Evolutionary conservation across 2,888 invertebrate species (phyloP).

Genomic region (Lithodes maja): DNA sequence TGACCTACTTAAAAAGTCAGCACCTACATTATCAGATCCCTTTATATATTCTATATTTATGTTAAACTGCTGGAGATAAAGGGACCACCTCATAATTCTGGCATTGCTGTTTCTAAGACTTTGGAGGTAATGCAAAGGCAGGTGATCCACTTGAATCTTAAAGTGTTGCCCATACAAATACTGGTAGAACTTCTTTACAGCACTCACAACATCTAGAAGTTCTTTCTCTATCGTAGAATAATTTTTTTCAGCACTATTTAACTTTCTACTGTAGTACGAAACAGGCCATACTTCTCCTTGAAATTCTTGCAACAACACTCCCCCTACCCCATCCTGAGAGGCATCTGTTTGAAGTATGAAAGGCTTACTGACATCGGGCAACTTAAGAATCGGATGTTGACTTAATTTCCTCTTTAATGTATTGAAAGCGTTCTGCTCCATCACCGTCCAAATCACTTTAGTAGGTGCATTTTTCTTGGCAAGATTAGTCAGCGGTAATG

Average conservation of each 20-base stretch:
- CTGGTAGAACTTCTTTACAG: not conserved
- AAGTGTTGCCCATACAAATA: not conserved
- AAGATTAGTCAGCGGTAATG: not conserved
- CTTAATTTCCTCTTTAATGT: not conserved
- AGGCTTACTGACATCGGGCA: not conserved
- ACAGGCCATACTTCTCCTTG: conserved; percentile 14
- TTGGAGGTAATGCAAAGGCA: not conserved
- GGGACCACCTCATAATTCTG: not conserved
- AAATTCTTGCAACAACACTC: not conserved
- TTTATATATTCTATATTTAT: not conserved
- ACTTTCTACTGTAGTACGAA: conserved; percentile 6
- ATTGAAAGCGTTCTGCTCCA: not conserved
- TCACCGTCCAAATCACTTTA: not conserved
- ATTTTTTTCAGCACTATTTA: not conserved
- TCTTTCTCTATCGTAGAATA: not conserved
- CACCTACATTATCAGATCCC: not conserved
- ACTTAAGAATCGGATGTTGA: not conserved
- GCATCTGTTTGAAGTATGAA: conserved; percentile 28
- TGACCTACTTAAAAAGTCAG: not conserved
- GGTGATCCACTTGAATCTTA: not conserved
- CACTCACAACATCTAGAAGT: not conserved
- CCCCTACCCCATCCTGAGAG: not conserved
- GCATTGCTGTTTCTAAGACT: not conserved
- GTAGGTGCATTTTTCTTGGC: conserved; percentile 2
- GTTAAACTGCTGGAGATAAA: conserved; percentile 18